phyloP scores from a whole-genome alignment of 37 sponge, comb jelly and placozoan species.

The Cliona cf. orientalis region DNA sequence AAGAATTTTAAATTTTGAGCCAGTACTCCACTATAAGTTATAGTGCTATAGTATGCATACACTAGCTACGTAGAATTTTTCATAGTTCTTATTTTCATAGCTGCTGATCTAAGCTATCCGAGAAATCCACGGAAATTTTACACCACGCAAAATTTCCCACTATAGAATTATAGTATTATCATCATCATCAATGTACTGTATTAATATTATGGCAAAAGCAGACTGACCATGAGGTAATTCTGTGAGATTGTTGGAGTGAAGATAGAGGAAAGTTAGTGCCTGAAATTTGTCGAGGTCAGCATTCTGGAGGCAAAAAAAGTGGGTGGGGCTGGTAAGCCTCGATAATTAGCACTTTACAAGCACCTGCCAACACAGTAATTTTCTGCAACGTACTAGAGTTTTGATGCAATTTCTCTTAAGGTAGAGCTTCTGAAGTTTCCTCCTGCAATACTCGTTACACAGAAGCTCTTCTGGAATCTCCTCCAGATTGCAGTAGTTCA shows the following conservation, averaged over 20 bases:
- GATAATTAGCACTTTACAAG: neutral
- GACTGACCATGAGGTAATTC: neutral
- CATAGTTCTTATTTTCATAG: no score
- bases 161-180: no score
- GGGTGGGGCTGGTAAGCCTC: neutral
- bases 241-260: slow-evolving; percentile 15
- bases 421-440: slow-evolving; percentile 25
- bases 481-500: slow-evolving; percentile 34
- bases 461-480: slow-evolving; percentile 19
- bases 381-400: slow-evolving; percentile 6
- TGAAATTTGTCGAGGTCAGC: neutral
- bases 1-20: no score
- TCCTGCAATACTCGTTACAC: slow-evolving; percentile 1
- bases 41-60: no score
- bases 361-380: neutral
- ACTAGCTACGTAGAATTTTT: no score
- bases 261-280: neutral
- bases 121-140: no score
- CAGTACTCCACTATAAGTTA: no score
- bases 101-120: no score
- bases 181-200: no score
- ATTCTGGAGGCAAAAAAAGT: neutral
- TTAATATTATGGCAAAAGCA: neutral
- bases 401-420: slow-evolving; percentile 39
- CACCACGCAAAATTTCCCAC: no score